Evolutionary conservation across 2,888 invertebrate species (phyloP), one percentile per base, ranked within the genome.

Genomic region (Adelognathus sp.): DNA sequence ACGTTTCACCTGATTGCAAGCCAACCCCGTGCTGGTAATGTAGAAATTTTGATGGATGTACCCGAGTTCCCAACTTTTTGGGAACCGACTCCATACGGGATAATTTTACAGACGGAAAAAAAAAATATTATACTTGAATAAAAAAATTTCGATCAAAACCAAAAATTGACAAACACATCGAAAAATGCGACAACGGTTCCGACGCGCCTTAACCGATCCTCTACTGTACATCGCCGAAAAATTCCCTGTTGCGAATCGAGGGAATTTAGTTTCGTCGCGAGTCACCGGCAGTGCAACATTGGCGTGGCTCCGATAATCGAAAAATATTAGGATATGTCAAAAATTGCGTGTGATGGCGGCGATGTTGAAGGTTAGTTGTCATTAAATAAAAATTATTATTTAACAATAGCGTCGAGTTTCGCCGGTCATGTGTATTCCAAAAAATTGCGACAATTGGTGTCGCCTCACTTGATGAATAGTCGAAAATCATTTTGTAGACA

Each of bases 321-420:
- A 58, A 61, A 71, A 71, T 60, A 58, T 33, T 29, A 85, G 85
- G 88, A 87, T 84, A 88, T 90, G 90, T 90, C 87, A 88, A 88
- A 87, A 86, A 85, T 86, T 79, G 86, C 87, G 87, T 89, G 88
- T 89, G 87, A 90, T 89, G 90, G 89, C 90, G 88, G 85, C 87
- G 86, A 87, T 90, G 88, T 89, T 90, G 85, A 90, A 89, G 90
- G 91, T 91, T 89, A 89, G 90, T 87, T 87, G 82, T 86, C 83
- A 82, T 80, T 71, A 79, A 86, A 86, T 84, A 81, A 77, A 75
- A 58, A 74, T 75, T 76, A 78, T 78, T 80, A 56, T 73, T 74
- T 71, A 33, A 21, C 52, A 76, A 61, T 66, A 27, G 11, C 16
- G n/a, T 41, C 24, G 24, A 41, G 24, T 33, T 69, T 52, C n/a